A percentile compares a stretch with the other conserved stretches of the same genome.
Evolutionary conservation across 1,140 invertebrate species (phyloP).

Genomic region (Heterodera carotae): DNA sequence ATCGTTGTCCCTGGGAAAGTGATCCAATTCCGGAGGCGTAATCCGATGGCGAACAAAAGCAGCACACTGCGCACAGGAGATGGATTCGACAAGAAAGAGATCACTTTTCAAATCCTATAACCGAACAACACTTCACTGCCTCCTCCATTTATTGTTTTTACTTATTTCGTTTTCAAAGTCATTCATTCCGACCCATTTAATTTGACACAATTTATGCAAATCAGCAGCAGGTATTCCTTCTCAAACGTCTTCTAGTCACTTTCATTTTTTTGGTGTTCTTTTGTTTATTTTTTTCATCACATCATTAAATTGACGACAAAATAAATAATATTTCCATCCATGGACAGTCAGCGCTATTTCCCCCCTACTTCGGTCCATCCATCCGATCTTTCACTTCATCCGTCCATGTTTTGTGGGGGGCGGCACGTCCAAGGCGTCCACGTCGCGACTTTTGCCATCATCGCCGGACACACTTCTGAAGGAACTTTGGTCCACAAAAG

Average conservation of each 20-base stretch:
- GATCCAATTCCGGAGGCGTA: constrained; percentile 5
- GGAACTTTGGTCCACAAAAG: background rate
- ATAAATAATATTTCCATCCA: background rate
- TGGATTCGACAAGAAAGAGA: background rate
- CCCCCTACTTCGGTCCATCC: background rate
- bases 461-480: background rate
- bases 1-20: constrained; percentile 2
- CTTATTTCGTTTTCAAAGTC: background rate
- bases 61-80: background rate
- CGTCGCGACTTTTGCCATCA: background rate
- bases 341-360: background rate
- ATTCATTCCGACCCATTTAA: constrained; percentile 4
- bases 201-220: background rate
- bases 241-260: background rate
- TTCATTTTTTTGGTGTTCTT: background rate
- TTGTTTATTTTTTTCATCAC: background rate
- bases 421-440: background rate
- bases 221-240: background rate
- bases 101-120: background rate
- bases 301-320: background rate
- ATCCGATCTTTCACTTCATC: background rate
- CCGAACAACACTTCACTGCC: background rate
- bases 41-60: background rate
- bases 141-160: constrained; percentile 4
- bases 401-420: background rate